Base-by-base conservation (phyloP, 2,797 vertebrate genomes). In the Aplochiton taeniatus region DNA sequence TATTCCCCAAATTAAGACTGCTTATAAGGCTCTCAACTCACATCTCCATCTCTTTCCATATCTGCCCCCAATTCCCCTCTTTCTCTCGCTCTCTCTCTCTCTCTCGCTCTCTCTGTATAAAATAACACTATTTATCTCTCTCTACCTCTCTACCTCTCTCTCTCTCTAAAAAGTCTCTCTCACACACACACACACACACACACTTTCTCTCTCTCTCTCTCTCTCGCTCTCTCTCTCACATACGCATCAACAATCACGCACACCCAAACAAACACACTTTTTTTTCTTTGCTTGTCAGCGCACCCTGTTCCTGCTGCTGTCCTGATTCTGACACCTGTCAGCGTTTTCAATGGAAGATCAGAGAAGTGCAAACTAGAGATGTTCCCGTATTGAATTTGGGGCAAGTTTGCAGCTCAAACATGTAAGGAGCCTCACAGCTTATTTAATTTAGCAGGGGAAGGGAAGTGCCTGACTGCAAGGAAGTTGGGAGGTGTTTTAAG, bases 261-360 rank as follows among this genome's bases (percentile, higher is more conserved):
- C 18, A 45, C 51, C 17, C 50, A 43, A 49, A 18, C 62, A 19
- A n/a, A 7, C 11, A 41, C 59, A 18, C 53, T n/a, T 20, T 54
- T 31, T 20, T 54, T 31, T 17, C 79, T 73, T 77, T 70, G 68
- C 70, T 85, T 90, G 85, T 88, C 89, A 87, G 84, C 82, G 79
- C 79, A 78, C 79, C 75, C 70, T 53, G 73, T 83, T 87, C 79
- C 76, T 84, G 73, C 82, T 86, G 85, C 83, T 80, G 83, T 87
- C 86, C 86, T 73, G 54, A 85, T 83, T 92, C 84, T 91, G 91
- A 92, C 88, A 92, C 87, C 89, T 93, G 90, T 90, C 90, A 90
- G 87, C 87, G 75, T 89, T 91, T 93, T 88, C 75, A 83, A 90
- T 88, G 87, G 85, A 79, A 88, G 86, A 91, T 93, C 91, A 91